Evolutionary conservation across 2,113 vertebrate genomes (phyloP).

Genomic region (Polypterus bichir): DNA sequence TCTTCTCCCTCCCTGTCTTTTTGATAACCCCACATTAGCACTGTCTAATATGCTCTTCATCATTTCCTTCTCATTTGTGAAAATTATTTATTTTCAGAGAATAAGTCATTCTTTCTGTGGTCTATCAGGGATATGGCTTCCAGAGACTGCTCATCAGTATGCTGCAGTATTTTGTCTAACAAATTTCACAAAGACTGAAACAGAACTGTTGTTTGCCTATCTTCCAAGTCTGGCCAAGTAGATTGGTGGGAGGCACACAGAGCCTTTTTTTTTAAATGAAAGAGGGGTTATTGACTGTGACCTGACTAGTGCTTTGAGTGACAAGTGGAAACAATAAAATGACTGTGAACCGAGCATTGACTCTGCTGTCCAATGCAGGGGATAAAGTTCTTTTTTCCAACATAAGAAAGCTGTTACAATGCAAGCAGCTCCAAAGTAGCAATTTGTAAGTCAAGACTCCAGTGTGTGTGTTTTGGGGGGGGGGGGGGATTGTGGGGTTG

Average conservation of each 20-base stretch:
- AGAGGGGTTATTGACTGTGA: slow-evolving; percentile 49
- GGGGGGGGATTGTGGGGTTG: slow-evolving; percentile 11
- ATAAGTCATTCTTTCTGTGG: slow-evolving; percentile 17
- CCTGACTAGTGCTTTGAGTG: slow-evolving; percentile 49
- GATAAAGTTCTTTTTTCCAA: slow-evolving; percentile 48
- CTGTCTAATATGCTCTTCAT: too few species aligned
- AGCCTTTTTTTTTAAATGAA: slow-evolving; percentile 17
- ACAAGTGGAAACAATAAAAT: slow-evolving; percentile 61
- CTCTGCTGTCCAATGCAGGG: slow-evolving; percentile 49
- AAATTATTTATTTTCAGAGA: too few species aligned
- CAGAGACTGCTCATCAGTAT: slow-evolving; percentile 40
- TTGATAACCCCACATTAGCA: too few species aligned
- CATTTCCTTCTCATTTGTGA: too few species aligned
- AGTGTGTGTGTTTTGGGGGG: slow-evolving; percentile 22
- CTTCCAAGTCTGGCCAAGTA: slow-evolving; percentile 40
- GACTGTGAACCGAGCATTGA: slow-evolving; percentile 55
- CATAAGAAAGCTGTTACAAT: slow-evolving; percentile 37
- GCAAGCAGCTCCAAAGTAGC: slow-evolving; percentile 44
- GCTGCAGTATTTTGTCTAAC: slow-evolving; percentile 51
- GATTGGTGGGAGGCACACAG: slow-evolving; percentile 24
- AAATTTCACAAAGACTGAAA: slow-evolving; percentile 52
- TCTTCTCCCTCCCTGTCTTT: neutral
- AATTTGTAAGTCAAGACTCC: slow-evolving; percentile 56
- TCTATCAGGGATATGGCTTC: slow-evolving; percentile 24
- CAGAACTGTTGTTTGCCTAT: slow-evolving; percentile 44